These are phyloP conservation scores for Psittacara wagleri DNA, from an alignment of 2,113 vertebrate species.

Conservation along the genomic window DNA sequence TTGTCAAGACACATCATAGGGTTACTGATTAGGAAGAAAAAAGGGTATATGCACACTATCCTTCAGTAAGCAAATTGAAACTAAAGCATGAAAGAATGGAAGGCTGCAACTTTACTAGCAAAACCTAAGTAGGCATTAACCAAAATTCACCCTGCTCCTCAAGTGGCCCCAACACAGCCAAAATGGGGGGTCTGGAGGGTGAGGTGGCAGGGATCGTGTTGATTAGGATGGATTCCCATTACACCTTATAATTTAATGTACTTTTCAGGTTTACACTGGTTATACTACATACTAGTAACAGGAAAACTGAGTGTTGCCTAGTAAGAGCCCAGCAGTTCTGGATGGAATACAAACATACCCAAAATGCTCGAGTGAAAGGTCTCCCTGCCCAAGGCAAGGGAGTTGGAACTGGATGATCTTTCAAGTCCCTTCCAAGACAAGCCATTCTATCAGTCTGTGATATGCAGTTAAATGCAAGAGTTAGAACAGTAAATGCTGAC, in stretches of 20 bases:
- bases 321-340: not conserved
- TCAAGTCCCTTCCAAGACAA: not conserved
- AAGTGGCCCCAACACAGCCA: not conserved
- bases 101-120: not conserved
- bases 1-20: not conserved
- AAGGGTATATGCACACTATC: not conserved
- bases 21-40: not conserved
- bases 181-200: not conserved
- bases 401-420: not conserved
- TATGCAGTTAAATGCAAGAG: not conserved
- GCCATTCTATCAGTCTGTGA: not conserved
- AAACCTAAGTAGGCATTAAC: not conserved
- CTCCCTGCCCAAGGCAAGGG: not conserved
- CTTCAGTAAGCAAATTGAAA: not conserved
- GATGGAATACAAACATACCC: not conserved
- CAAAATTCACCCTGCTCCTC: not conserved
- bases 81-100: not conserved
- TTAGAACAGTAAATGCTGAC: not conserved
- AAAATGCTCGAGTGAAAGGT: not conserved
- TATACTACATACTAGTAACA: not conserved
- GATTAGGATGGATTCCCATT: not conserved
- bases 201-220: not conserved
- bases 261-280: not conserved
- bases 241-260: not conserved
- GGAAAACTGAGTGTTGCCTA: not conserved